Percentiles rank a stretch among this genome's conserved stretches.
These are phyloP conservation scores for Lamprologus tigripictilis DNA, from an alignment of 2,113 vertebrate genomes.

Conservation along the genomic window DNA sequence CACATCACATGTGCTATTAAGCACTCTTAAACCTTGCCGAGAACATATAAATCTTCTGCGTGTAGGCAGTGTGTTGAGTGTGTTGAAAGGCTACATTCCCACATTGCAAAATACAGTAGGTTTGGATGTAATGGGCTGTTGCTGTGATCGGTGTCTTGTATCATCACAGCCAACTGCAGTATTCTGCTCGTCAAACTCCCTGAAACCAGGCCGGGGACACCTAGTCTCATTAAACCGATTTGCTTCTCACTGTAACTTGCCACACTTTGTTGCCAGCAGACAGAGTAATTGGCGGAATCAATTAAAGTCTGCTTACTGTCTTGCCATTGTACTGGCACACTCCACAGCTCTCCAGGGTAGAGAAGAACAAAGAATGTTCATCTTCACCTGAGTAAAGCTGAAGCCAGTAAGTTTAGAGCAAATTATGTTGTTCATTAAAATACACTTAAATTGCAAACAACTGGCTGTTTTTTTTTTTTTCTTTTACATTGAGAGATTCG, in stretches of 20 bases:
- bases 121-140: neutral
- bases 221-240: conserved; percentile 37
- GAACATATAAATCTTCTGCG: neutral
- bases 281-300: conserved; percentile 57
- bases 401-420: neutral
- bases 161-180: neutral
- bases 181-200: conserved; percentile 6
- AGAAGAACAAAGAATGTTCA: neutral
- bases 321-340: conserved; percentile 6
- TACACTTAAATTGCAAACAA: neutral
- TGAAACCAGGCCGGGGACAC: conserved; percentile 12
- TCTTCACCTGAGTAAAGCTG: neutral
- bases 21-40: neutral
- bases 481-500: neutral
- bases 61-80: neutral
- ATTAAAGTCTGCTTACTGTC: conserved; percentile 49
- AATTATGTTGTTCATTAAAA: neutral
- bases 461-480: neutral
- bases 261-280: conserved; percentile 29
- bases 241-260: conserved; percentile 25
- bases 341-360: neutral
- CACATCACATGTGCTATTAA: neutral
- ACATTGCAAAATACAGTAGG: neutral
- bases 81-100: neutral
- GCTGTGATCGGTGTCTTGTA: neutral